Base-by-base conservation (phyloP, 23 tunicate species). In the Ciona savignyi region DNA sequence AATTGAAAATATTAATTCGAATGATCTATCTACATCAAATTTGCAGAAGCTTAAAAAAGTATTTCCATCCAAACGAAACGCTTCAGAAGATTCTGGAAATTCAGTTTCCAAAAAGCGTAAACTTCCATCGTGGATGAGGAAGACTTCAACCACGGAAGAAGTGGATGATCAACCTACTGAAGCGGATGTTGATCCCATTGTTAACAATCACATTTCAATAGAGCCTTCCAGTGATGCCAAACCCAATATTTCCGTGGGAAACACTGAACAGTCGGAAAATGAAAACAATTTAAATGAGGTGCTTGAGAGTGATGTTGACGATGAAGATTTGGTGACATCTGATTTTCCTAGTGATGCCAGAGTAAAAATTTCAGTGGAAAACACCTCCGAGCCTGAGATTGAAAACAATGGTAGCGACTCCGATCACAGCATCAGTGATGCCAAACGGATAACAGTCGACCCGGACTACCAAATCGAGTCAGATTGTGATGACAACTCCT, bases 101-200 rank as follows among this genome's bases (percentile, higher is more conserved):
- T 49, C 61, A 49, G 61, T 49, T 49, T 11, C 61, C 19, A 81
- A 35, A 30, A 72, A 85, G 35, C 79, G 91, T 4, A 85, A 85
- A 51, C 84, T 85, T n/a, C 91, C 91, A 0, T 34, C 65, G 25
- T 85, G 91, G 91, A 85, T 85, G 91, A 32, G n/a, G n/a, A n/a
- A n/a, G n/a, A n/a, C 34, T 25, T 3, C 51, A 22, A 32, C 77
- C 2, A n/a, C 2, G 22, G 25, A 42, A 48, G 51, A 42, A 23
- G 1, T 33, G 1, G 48, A 49, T 33, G 51, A 72, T 6, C 26
- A 72, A 27, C 3, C 25, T 25, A 30, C 77, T 6, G n/a, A n/a
- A n/a, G n/a, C n/a, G n/a, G n/a, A n/a, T n/a, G n/a, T n/a, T n/a
- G 4, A 9, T 9, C 9, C n/a, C n/a, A 21, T 64, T 27, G 68